Base-by-base conservation (phyloP, 2,888 invertebrate genomes). In the Drosophila acutilabella region DNA sequence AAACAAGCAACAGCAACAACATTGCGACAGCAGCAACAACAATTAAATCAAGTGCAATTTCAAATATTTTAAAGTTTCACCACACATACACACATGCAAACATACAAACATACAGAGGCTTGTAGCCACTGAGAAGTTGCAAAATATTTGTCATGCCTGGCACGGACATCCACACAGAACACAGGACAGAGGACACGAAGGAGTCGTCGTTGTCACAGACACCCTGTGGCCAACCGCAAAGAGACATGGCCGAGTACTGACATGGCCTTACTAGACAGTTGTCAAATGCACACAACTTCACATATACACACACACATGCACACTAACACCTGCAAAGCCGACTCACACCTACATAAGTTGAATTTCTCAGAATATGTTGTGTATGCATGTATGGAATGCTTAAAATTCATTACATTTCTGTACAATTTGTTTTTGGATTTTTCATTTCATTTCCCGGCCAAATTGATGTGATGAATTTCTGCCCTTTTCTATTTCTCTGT, bases 161-260 rank as follows among this genome's bases (percentile, higher is more conserved):
- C 84, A 84, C 84, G 87, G 74, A 86, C 78, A 78, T 54, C 59
- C 64, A 72, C 67, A 69, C 50, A 47, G 60, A 33, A 69, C 65
- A 67, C 59, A 36, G 36, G 36, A 72, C 69, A 66, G 44, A 47
- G 60, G 38, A 69, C 65, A 69, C 59, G 52, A 72, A 75, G 68
- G 64, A 75, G 79, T 78, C 78, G 50, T 58, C 74, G 73, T 78
- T 78, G 83, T 76, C 86, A 82, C 71, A 83, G 83, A 86, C 83
- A 87, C 88, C 87, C 87, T 87, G 88, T 77, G 88, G 84, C 73
- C 85, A 85, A 85, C 88, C 88, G 82, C 82, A 87, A 87, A 87
- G 88, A 85, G 88, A 84, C 85, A 84, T 83, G 87, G 74, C 82
- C 81, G 72, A 81, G 81, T 81, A 87, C 74, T 87, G 83, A 83